These are phyloP conservation scores for Oncorhynchus masou DNA, from an alignment of 2,113 vertebrate genomes.

Conservation along the genomic window DNA sequence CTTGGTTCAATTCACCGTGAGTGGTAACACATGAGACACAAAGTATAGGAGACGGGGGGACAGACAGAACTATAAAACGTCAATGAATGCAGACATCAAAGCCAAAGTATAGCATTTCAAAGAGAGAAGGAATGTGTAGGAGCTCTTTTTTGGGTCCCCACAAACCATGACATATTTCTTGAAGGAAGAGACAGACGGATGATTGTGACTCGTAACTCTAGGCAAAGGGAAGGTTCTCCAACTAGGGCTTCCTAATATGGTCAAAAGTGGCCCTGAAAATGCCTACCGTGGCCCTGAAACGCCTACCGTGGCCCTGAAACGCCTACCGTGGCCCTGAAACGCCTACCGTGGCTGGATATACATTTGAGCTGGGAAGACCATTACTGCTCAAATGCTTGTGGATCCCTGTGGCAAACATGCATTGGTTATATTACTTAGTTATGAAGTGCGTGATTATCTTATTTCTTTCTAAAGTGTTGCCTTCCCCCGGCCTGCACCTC, in stretches of 20 bases:
- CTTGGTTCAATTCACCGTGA: neutral
- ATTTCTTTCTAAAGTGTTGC: no score
- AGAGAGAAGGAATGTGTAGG: neutral
- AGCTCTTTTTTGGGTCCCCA: slow-evolving; percentile 6
- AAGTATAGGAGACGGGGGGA: neutral
- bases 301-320: neutral
- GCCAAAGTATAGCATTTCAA: neutral
- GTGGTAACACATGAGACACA: neutral
- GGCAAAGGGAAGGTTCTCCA: neutral
- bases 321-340: neutral
- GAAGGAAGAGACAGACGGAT: neutral
- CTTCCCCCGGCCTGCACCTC: no score
- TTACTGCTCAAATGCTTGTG: neutral
- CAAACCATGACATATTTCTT: slow-evolving; percentile 6
- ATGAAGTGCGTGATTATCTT: neutral
- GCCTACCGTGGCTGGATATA: no score
- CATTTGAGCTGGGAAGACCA: slow-evolving; percentile 3
- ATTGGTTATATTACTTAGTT: neutral
- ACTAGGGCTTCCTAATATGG: neutral
- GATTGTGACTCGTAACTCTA: neutral
- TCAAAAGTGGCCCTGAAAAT: neutral
- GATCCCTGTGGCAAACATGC: neutral
- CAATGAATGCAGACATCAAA: slow-evolving; percentile 15
- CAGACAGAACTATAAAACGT: neutral
- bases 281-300: neutral